These are phyloP conservation scores for Thunnus maccoyii DNA, from an alignment of 2,113 vertebrate genomes.

Conservation along the genomic window DNA sequence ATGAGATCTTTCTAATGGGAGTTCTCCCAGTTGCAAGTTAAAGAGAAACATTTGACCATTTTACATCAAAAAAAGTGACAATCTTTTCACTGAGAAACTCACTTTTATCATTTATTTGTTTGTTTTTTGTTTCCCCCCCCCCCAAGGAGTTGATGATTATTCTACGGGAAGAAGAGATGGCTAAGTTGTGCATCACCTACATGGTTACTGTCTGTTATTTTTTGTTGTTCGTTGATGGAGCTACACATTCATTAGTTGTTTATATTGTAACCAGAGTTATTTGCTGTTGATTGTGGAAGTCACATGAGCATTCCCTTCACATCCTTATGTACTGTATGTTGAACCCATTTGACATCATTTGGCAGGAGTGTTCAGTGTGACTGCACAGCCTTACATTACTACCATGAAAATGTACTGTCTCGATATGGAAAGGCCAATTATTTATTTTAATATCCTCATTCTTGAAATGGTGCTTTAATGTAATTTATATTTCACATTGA, in stretches of 20 bases:
- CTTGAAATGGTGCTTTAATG: constrained; percentile 88
- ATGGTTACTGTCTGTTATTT: constrained; percentile 17
- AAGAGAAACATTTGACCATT: not conserved
- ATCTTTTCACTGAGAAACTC: constrained; percentile 47
- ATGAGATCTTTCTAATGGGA: constrained; percentile 30
- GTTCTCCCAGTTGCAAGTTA: constrained; percentile 5
- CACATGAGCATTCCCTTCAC: constrained; percentile 31
- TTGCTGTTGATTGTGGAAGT: constrained; percentile 46
- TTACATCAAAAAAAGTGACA: constrained; percentile 54
- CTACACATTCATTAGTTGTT: constrained; percentile 47
- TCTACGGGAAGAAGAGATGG: constrained; percentile 25
- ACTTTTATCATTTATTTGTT: constrained; percentile 23
- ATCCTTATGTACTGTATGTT: constrained; percentile 40
- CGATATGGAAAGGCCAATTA: constrained; percentile 81
- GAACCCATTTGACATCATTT: constrained; percentile 17
- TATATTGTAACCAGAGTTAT: constrained; percentile 48
- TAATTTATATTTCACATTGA: constrained; percentile 84
- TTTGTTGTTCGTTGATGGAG: constrained; percentile 33
- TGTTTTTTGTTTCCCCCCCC: not conserved
- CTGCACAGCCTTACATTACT: constrained; percentile 63
- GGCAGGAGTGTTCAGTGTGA: constrained; percentile 45
- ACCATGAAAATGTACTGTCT: constrained; percentile 68
- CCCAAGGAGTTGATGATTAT: not conserved
- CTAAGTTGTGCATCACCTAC: constrained; percentile 17
- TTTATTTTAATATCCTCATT: constrained; percentile 86